Evolutionary conservation across 2,113 vertebrate genomes (phyloP), one percentile per base, ranked within the genome.

Genomic region (Podocnemis expansa): DNA sequence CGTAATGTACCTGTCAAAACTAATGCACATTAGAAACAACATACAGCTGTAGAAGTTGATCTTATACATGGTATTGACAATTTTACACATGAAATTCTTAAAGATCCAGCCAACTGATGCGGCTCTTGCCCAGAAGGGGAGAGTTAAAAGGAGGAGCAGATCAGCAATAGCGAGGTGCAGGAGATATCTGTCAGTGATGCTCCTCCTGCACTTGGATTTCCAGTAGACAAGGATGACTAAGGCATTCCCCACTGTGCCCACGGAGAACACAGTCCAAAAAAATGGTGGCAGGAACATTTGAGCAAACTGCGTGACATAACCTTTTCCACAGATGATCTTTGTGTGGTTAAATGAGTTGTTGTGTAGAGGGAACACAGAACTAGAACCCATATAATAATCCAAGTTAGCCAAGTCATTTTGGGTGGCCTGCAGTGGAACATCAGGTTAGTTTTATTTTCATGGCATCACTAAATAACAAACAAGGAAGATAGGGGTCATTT

Each of bases 21-120:
- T 99, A 88, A 99, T 98, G 96, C 99, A 99, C 31, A 98, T 99
- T 82, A 99, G 98, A 63, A 99, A 96, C 47, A 99, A 95, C 98
- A 98, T 98, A 85, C 98, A 98, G 96, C 99, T 97, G 49, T 99
- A 99, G 96, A 99, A 99, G 96, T 99, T 99, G 97, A 99, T 98
- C 97, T 98, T 99, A 89, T 99, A 99, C 93, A 98, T 85, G 21
- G 98, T 98, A 1, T 97, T 98, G 55, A 99, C 97, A 0, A 98
- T 58, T 91, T 99, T 99, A 97, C 99, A 99, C 84, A 98, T 45
- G 45, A 85, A 13, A n/a, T 87, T 38, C 56, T 98, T 97, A 80
- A 99, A 99, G 49, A 93, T 63, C 99, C 99, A 99, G 43, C 98
- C 98, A 3, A 90, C 90, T 0, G 91, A 90, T 1, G 98, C 98